A percentile compares a stretch with the other conserved stretches of the same genome.
Evolutionary conservation across 2,797 vertebrate species (phyloP).

Genomic region (Coracias cyanogaster): DNA sequence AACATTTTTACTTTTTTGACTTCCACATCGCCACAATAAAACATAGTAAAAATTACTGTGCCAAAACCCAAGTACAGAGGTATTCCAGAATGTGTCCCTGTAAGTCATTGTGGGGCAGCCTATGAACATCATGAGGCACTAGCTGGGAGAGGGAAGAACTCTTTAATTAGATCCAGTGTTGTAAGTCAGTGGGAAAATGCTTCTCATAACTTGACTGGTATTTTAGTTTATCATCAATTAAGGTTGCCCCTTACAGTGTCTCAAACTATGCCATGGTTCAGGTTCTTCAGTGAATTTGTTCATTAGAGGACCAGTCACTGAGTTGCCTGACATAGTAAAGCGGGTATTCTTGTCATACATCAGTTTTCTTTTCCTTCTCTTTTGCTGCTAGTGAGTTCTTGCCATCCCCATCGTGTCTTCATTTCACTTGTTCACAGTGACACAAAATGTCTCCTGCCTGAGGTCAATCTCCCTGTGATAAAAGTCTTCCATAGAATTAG

Average conservation of each 20-base stretch:
- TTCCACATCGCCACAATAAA: not conserved
- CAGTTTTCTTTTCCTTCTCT: constrained; percentile 25
- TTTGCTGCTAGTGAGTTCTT: constrained; percentile 9
- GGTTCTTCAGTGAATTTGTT: constrained; percentile 11
- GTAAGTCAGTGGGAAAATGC: constrained; percentile 17
- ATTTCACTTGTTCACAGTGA: constrained; percentile 33
- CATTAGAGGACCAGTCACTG: constrained; percentile 5
- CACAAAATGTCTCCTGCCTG: constrained; percentile 54
- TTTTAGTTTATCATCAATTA: constrained; percentile 49
- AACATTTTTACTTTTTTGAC: not conserved
- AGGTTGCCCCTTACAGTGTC: not conserved
- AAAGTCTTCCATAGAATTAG: constrained; percentile 47
- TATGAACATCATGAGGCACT: not conserved
- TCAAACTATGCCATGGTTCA: not conserved
- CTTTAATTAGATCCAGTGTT: constrained; percentile 19
- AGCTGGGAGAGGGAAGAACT: not conserved
- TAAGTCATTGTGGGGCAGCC: not conserved
- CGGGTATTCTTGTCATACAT: not conserved
- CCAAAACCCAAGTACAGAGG: not conserved
- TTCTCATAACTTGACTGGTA: not conserved
- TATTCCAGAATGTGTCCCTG: not conserved
- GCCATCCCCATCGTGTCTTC: not conserved
- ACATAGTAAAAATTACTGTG: not conserved
- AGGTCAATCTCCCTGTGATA: constrained; percentile 56
- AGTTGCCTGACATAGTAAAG: not conserved